Evolutionary conservation across 2,888 invertebrate genomes (phyloP).

Genomic region (Ophion ellenae): DNA sequence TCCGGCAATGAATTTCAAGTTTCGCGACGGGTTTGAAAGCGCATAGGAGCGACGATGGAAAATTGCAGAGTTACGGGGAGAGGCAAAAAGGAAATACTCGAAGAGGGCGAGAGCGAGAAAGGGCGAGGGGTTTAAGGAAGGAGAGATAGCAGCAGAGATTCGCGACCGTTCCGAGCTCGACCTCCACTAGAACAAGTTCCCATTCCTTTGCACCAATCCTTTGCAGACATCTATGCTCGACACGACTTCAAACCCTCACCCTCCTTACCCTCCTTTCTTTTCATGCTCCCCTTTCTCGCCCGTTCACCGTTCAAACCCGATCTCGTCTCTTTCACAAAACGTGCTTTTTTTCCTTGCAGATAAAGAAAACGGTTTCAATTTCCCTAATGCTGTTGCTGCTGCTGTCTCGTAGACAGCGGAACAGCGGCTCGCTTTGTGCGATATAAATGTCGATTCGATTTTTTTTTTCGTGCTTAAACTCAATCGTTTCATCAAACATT

Average conservation of each 20-base stretch:
- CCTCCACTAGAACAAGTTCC: constrained; percentile 56
- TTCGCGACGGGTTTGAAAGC: constrained; percentile 55
- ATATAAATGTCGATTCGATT: constrained; percentile 22
- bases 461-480: constrained; percentile 27
- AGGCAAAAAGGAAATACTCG: constrained; percentile 43
- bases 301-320: constrained; percentile 34
- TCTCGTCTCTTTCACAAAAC: constrained; percentile 48
- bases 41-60: constrained; percentile 53
- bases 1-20: constrained; percentile 69
- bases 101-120: constrained; percentile 26
- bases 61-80: constrained; percentile 29
- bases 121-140: constrained; percentile 37
- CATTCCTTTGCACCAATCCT: constrained; percentile 42
- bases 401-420: not conserved
- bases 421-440: constrained; percentile 17
- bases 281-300: not conserved
- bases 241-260: constrained; percentile 53
- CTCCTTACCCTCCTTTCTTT: constrained; percentile 34
- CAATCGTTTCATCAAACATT: constrained; percentile 40
- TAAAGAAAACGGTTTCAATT: constrained; percentile 82
- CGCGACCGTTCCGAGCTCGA: constrained; percentile 57
- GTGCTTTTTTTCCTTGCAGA: constrained; percentile 68
- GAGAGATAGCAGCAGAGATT: constrained; percentile 56
- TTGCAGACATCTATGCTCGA: constrained; percentile 54
- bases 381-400: constrained; percentile 78